These are phyloP conservation scores for Notothenia coriiceps DNA, from an alignment of 2,113 vertebrate genomes.

Conservation along the genomic window DNA sequence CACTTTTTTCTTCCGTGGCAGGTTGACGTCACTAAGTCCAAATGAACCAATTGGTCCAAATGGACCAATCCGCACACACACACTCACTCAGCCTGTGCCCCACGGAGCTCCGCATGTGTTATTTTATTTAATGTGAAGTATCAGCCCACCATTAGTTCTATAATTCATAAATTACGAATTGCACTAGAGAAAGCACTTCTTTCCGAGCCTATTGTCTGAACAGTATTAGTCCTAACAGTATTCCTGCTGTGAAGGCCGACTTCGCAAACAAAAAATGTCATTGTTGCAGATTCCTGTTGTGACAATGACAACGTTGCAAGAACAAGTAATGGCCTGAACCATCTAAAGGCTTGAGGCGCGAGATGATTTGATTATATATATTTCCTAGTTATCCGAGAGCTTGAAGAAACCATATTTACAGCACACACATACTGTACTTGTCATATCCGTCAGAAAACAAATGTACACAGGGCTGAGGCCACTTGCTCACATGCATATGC, in stretches of 20 bases:
- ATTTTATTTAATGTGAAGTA: slow-evolving; percentile 24
- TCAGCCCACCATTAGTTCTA: background rate
- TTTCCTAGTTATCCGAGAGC: background rate
- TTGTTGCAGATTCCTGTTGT: slow-evolving; percentile 2
- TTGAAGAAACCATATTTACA: slow-evolving; percentile 20
- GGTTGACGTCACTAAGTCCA: no score
- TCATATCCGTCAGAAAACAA: slow-evolving; percentile 48
- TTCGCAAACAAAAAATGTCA: background rate
- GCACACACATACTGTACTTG: slow-evolving; percentile 20
- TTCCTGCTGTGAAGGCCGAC: background rate
- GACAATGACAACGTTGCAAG: slow-evolving; percentile 10
- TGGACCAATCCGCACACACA: no score
- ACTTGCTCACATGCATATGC: slow-evolving; percentile 49
- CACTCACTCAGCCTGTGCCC: no score
- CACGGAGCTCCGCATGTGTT: background rate
- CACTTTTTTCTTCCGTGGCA: no score
- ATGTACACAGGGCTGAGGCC: slow-evolving; percentile 37
- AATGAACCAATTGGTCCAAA: no score
- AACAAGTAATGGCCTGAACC: background rate
- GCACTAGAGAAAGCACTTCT: slow-evolving; percentile 13
- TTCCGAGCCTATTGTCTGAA: slow-evolving; percentile 1
- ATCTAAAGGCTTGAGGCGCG: background rate
- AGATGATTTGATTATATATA: background rate
- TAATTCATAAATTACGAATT: slow-evolving; percentile 20
- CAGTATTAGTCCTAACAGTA: background rate